phyloP scores from a whole-genome alignment of 2,113 vertebrate species.

The Formicarius rufipectus region DNA sequence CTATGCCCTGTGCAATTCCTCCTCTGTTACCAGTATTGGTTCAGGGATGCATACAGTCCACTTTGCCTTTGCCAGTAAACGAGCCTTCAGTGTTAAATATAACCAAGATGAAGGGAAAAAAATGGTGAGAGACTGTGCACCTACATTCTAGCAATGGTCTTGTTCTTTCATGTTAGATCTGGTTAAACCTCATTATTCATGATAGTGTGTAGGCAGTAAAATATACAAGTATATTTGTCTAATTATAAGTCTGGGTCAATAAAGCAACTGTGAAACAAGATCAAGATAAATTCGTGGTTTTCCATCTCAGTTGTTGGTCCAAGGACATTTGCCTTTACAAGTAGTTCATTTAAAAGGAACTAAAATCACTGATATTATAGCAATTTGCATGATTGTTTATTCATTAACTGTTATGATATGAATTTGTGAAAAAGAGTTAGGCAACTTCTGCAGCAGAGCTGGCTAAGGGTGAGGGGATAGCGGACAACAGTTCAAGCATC shows the following conservation, averaged over 20 bases:
- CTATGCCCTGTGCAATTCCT: not conserved
- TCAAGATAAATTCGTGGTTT: not conserved
- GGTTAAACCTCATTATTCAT: not conserved
- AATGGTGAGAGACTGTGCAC: not conserved
- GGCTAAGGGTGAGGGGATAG: not conserved
- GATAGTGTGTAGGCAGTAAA: not conserved
- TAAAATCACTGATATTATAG: not conserved
- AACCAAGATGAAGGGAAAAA: not conserved
- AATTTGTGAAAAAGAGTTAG: not conserved
- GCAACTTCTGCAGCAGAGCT: not conserved
- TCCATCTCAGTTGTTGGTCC: not conserved
- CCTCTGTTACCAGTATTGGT: not conserved
- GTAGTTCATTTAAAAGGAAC: not conserved
- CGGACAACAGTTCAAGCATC: not conserved
- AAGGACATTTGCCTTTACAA: not conserved
- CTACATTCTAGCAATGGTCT: not conserved
- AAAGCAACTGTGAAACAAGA: not conserved
- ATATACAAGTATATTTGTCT: not conserved
- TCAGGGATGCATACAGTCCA: not conserved
- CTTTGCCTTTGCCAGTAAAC: not conserved
- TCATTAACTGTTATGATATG: not conserved
- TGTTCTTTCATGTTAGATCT: not conserved
- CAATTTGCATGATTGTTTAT: not conserved
- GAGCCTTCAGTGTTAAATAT: not conserved
- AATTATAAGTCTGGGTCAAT: not conserved